Evolutionary conservation across 1,140 invertebrate species (phyloP).

Genomic region (Chironomus tepperi): DNA sequence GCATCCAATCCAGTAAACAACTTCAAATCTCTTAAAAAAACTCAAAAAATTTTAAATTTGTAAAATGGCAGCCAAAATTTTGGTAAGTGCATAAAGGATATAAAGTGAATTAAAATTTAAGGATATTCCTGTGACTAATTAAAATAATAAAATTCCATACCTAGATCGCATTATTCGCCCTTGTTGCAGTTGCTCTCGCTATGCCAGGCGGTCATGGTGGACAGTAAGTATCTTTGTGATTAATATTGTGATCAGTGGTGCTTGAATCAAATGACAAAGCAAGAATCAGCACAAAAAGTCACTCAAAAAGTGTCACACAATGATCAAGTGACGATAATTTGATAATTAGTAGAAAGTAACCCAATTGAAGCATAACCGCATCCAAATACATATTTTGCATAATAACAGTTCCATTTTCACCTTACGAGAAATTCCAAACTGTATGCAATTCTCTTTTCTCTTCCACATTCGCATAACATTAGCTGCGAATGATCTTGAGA

Average conservation of each 20-base stretch:
- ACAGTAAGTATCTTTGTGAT: slow-evolving; percentile 16
- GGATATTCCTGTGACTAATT: too few relatives aligned
- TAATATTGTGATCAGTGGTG: neutral
- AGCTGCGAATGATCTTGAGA: too few relatives aligned
- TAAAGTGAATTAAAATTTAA: neutral
- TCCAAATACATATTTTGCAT: too few relatives aligned
- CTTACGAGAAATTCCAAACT: too few relatives aligned
- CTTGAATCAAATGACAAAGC: neutral
- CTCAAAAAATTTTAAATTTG: slow-evolving; percentile 1
- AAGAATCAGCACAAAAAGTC: neutral
- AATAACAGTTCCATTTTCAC: too few relatives aligned
- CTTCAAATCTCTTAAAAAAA: neutral
- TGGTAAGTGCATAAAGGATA: neutral
- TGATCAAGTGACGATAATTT: too few relatives aligned
- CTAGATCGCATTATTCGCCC: neutral
- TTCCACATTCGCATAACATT: too few relatives aligned
- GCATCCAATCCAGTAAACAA: neutral
- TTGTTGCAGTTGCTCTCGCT: neutral
- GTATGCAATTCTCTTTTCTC: too few relatives aligned
- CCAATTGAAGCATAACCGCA: too few relatives aligned
- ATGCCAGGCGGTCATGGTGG: neutral
- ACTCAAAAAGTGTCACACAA: too few relatives aligned
- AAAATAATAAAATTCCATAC: too few relatives aligned
- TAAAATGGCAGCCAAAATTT: slow-evolving; percentile 18
- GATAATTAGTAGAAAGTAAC: too few relatives aligned